Conservation (phyloP, 2,797 vertebrate species). For the Alfaro cultratus region DNA sequence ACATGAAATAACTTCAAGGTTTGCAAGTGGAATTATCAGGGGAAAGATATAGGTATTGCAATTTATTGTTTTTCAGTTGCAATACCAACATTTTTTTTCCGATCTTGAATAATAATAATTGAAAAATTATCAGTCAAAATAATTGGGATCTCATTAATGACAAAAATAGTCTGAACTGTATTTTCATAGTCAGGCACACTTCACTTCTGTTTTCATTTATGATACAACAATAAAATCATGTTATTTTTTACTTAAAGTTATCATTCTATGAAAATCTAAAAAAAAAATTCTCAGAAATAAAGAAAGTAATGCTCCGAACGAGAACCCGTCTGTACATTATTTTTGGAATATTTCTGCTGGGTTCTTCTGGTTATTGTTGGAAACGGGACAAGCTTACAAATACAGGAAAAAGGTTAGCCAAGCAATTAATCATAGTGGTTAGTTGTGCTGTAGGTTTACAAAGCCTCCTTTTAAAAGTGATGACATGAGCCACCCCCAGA, state of each 20-base stretch:
- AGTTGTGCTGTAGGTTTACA: not conserved
- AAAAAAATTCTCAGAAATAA: not conserved
- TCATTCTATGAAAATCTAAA: not conserved
- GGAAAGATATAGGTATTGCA: not conserved
- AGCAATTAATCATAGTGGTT: constrained; percentile 24
- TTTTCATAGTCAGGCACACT: not conserved
- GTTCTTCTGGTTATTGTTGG: constrained; percentile 22
- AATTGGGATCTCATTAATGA: not conserved
- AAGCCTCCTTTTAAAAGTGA: constrained; percentile 24
- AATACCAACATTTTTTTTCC: not conserved
- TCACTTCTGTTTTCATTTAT: not conserved
- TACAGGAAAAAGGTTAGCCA: constrained; percentile 22
- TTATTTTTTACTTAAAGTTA: not conserved
- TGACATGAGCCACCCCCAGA: constrained; percentile 30
- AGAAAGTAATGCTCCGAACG: not conserved
- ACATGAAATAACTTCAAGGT: not conserved
- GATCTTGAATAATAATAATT: not conserved
- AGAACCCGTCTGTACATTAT: not conserved
- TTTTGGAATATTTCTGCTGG: not conserved
- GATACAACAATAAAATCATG: not conserved
- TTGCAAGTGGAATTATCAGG: not conserved
- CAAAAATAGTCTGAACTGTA: not conserved
- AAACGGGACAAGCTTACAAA: constrained; percentile 32
- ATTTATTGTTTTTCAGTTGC: not conserved
- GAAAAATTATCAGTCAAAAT: not conserved